Base-by-base conservation (phyloP, 2,113 vertebrate genomes). In the Rynchops niger region DNA sequence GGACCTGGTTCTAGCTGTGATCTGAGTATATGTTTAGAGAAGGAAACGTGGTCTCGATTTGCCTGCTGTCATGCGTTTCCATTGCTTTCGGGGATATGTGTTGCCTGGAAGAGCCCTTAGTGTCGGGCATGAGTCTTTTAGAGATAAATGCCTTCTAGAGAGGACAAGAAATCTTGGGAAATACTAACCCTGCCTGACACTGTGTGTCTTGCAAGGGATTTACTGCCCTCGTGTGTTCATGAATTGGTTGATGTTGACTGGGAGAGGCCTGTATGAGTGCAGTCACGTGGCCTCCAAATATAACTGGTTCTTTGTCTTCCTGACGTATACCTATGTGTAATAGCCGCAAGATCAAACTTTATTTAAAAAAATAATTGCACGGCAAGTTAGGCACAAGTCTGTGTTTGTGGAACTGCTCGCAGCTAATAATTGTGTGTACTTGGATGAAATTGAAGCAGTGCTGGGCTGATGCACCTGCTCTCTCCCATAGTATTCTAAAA, bases 211-310 rank as follows among this genome's bases (percentile, higher is more conserved):
- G 22, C 70, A 32, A 49, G 36, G 90, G 58, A 50, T 93, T 49
- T 90, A 58, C 95, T 97, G 97, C 97, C 97, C 97, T 96, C 97
- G 11, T 89, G 95, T 7, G 97, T 88, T 47, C 45, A 25, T 12
- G 13, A 11, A 0, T 15, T 11, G 55, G 69, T 43, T 42, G 45
- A 4, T 32, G n/a, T 15, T 42, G 43, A 1, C 23, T 36, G 58
- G 47, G 66, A 58, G 52, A 66, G n/a, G 71, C 69, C 45, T 40
- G 25, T 8, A 6, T 3, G 27, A 29, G 49, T 7, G 22, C 65
- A 16, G 34, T 82, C 87, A 78, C 32, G 6, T 69, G 81, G 32
- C 45, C 42, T 27, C 71, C 38, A 34, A 67, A 69, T 11, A 43
- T 9, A 79, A 23, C n/a, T 16, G 9, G 11, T 19, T 45, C 83